Percentiles rank a stretch among this genome's conserved stretches.
Conservation (phyloP, 2,797 vertebrate genomes). For the Amniataba percoides region DNA sequence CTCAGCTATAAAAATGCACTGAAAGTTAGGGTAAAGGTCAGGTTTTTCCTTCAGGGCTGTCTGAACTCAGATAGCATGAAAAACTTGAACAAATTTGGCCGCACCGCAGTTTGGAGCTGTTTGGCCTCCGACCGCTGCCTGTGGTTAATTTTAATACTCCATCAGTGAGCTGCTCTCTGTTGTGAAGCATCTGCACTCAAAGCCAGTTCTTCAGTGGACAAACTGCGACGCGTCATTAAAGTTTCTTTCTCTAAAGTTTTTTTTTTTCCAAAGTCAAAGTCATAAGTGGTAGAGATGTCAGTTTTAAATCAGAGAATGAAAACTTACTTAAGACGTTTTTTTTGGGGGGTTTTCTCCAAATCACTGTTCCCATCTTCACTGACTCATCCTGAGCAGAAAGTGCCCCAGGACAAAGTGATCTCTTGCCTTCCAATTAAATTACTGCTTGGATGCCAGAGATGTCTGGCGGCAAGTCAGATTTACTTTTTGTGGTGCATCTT, state of each 20-base stretch:
- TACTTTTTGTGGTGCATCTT: not conserved
- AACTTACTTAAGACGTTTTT: slow-evolving; percentile 3
- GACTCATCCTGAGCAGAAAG: slow-evolving; percentile 45
- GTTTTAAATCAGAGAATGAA: slow-evolving; percentile 22
- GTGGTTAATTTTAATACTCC: slow-evolving; percentile 26
- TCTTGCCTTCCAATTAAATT: slow-evolving; percentile 43
- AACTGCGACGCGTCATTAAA: slow-evolving; percentile 3
- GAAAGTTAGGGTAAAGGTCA: slow-evolving; percentile 21
- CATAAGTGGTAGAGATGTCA: not conserved
- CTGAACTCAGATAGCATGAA: slow-evolving; percentile 17
- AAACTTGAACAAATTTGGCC: slow-evolving; percentile 36
- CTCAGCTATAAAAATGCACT: slow-evolving; percentile 11
- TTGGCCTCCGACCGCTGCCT: slow-evolving; percentile 6
- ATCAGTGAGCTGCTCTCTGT: slow-evolving; percentile 3
- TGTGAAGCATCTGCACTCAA: slow-evolving; percentile 18
- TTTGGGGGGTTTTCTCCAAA: slow-evolving; percentile 28
- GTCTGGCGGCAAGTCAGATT: slow-evolving; percentile 21
- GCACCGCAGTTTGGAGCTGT: slow-evolving; percentile 3
- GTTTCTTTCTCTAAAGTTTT: slow-evolving; percentile 21
- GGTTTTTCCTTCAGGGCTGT: slow-evolving; percentile 7
- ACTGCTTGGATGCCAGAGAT: slow-evolving; percentile 39
- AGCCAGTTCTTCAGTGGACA: not conserved
- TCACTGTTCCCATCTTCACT: slow-evolving; percentile 36
- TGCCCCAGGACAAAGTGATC: slow-evolving; percentile 28
- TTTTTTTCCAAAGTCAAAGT: slow-evolving; percentile 36